These are phyloP conservation scores for Hyperoplus lanceolatus DNA, from an alignment of 2,797 vertebrate species.

Conservation along the genomic window DNA sequence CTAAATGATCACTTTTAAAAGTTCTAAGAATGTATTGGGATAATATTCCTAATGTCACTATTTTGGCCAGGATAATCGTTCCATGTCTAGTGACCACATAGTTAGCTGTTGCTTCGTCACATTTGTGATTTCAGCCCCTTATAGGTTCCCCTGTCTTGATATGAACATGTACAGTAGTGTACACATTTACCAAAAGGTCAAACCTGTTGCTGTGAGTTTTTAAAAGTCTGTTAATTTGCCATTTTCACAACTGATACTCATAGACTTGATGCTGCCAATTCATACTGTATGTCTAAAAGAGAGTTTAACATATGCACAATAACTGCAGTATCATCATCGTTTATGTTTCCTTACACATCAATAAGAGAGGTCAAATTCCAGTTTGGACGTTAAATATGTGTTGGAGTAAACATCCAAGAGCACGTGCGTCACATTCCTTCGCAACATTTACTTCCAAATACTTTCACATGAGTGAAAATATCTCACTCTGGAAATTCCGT, in stretches of 20 bases:
- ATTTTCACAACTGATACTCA: not conserved
- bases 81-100: too few species aligned
- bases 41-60: too few species aligned
- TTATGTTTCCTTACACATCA: not conserved
- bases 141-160: too few species aligned
- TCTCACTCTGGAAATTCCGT: conserved; percentile 56
- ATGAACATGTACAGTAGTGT: too few species aligned
- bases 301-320: not conserved
- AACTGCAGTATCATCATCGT: not conserved
- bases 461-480: conserved; percentile 46
- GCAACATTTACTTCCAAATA: conserved; percentile 41
- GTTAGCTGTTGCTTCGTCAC: too few species aligned
- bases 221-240: conserved; percentile 2
- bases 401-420: conserved; percentile 22
- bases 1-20: too few species aligned
- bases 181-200: too few species aligned
- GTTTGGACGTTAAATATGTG: not conserved
- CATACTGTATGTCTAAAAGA: not conserved
- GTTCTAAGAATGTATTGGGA: too few species aligned
- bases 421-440: conserved; percentile 43
- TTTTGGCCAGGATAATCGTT: too few species aligned
- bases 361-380: not conserved
- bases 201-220: not conserved
- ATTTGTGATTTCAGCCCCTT: too few species aligned
- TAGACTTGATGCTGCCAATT: not conserved